Evolutionary conservation across 1,140 invertebrate species (phyloP).

Genomic region (Caerostris darwini): DNA sequence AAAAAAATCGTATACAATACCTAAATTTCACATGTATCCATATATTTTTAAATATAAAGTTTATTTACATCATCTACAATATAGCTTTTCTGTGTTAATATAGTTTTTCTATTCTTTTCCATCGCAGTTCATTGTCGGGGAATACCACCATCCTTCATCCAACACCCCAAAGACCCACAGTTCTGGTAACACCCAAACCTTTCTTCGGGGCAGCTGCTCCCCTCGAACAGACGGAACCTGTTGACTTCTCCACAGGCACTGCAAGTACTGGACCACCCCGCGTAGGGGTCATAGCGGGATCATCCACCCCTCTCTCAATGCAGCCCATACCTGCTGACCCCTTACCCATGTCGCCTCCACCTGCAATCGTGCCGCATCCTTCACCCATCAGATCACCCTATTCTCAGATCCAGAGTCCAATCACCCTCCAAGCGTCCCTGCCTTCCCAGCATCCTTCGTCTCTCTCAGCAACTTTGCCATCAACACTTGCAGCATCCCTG

Average conservation of each 20-base stretch:
- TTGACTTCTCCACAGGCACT: slow-evolving; percentile 85
- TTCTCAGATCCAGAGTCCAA: slow-evolving; percentile 72
- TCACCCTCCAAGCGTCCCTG: slow-evolving; percentile 7
- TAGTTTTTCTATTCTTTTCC: not conserved
- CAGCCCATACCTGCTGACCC: not conserved
- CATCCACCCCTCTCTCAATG: slow-evolving; percentile 21
- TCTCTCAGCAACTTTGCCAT: slow-evolving; percentile 26
- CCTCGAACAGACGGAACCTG: slow-evolving; percentile 87
- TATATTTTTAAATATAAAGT: too few relatives aligned
- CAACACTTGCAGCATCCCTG: slow-evolving; percentile 4
- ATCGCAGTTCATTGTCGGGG: slow-evolving; percentile 27
- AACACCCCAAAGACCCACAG: slow-evolving; percentile 75
- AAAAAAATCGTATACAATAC: too few relatives aligned
- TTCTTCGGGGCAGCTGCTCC: slow-evolving; percentile 84
- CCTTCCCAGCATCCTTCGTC: slow-evolving; percentile 45
- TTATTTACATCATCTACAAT: too few relatives aligned
- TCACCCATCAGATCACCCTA: slow-evolving; percentile 57
- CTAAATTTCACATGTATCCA: too few relatives aligned
- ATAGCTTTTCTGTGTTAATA: too few relatives aligned
- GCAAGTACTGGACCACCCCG: slow-evolving; percentile 28
- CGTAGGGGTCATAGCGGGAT: slow-evolving; percentile 52
- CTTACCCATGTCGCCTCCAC: slow-evolving; percentile 55
- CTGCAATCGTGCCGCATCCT: slow-evolving; percentile 36
- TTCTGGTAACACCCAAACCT: slow-evolving; percentile 82
- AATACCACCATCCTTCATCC: slow-evolving; percentile 64